Evolutionary conservation across 2,113 vertebrate species (phyloP), one percentile per base, ranked within the genome.

Genomic region (Phodopus roborovskii): DNA sequence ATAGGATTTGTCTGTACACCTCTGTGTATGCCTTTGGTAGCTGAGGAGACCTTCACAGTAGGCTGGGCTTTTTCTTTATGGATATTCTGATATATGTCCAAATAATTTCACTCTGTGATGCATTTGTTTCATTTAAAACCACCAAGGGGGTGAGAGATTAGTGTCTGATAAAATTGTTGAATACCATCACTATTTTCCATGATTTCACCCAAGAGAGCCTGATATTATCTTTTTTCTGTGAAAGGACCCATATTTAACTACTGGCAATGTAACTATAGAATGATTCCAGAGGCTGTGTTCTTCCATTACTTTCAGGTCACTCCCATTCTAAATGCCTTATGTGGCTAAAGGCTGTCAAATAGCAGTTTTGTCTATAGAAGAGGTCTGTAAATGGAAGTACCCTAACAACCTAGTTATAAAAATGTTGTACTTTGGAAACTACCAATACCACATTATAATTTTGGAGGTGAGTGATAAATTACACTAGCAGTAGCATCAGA

Each of bases 1-100:
- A 98, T 96, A 98, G 98, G 98, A 98, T 98, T 98, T 98, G 97
- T 96, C 98, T 97, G 96, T 98, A 98, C 97, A 98, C 97, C 97
- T 98, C 97, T 98, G 97, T 97, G 98, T 96, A 96, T 78, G 97
- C 95, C n/a, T n/a, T n/a, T 97, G 94, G n/a, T n/a, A n/a, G n/a
- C n/a, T 12, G 95, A 96, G 94, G 96, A 98, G 97, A 98, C 90
- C 94, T 98, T 97, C 98, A 98, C 96, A 97, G 98, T 98, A 97
- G 77, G 90, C 19, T 97, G 88, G 11, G 58, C 70, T 91, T 83
- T 91, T 73, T 6, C 92, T 96, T 98, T 96, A 70, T 50, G 94
- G 97, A 98, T 96, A 95, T 93, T 97, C 95, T 98, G 98, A 97
- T 94, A 97, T 98, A 94, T 97, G 96, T 98, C 96, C 92, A 97